Percentiles rank a stretch among this genome's conserved stretches.
Conservation (phyloP, 2,797 vertebrate species). For the Cynopterus sphinx region DNA sequence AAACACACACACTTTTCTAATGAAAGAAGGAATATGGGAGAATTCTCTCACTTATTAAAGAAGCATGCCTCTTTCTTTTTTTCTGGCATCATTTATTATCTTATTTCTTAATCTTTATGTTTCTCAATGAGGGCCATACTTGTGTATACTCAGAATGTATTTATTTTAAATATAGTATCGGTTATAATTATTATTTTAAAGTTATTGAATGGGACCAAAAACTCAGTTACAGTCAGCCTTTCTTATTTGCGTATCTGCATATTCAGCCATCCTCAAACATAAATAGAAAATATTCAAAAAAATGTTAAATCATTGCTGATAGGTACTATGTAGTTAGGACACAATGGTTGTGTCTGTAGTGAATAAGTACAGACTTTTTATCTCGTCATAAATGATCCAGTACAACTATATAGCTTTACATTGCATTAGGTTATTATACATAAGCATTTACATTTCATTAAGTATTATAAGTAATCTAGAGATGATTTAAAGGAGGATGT, state of each 20-base stretch:
- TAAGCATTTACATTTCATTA: neutral
- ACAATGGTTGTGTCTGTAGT: neutral
- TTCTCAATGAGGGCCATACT: neutral
- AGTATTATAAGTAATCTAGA: neutral
- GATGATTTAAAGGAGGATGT: neutral
- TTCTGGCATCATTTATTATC: neutral
- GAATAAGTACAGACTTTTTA: neutral
- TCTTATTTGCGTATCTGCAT: neutral
- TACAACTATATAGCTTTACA: neutral
- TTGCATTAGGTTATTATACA: neutral
- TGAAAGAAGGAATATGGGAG: neutral
- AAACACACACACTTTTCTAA: neutral
- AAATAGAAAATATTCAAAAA: neutral
- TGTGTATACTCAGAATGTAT: neutral
- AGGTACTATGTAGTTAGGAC: neutral
- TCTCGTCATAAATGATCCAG: neutral
- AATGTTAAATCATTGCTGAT: neutral
- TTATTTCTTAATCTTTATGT: constrained; percentile 11
- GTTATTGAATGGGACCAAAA: neutral
- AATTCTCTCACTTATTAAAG: neutral
- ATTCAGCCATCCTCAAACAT: neutral
- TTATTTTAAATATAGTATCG: neutral
- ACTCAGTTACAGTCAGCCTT: neutral
- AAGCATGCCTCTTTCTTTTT: constrained; percentile 17
- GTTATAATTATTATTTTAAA: constrained; percentile 17